A percentile compares a stretch with the other conserved stretches of the same genome.
Evolutionary conservation across 2,113 vertebrate species (phyloP).

Genomic region (Aldabrachelys gigantea): DNA sequence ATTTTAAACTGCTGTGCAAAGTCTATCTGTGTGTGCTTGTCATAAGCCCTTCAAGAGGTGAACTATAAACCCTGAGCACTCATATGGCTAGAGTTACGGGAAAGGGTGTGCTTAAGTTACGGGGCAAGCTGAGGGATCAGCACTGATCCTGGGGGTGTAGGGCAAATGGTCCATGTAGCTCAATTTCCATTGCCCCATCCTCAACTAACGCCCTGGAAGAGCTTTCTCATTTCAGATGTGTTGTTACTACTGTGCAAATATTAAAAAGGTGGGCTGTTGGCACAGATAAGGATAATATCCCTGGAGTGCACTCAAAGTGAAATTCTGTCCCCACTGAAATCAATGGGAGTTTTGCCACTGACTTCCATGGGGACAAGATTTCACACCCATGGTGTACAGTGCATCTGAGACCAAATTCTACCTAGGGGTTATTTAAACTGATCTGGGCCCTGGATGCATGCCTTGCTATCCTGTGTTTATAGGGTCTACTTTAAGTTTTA

Average conservation of each 20-base stretch:
- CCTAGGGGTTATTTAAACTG: neutral
- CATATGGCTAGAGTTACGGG: neutral
- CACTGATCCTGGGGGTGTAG: neutral
- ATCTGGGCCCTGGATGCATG: constrained; percentile 7
- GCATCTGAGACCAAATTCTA: neutral
- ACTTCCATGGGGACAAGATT: neutral
- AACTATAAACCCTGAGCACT: neutral
- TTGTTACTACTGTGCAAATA: neutral
- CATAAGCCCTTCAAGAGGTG: neutral
- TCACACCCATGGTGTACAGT: neutral
- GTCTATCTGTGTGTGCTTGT: neutral
- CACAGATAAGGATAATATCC: neutral
- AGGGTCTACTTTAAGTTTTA: neutral
- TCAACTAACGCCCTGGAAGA: rapidly evolving
- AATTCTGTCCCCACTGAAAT: neutral
- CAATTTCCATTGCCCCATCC: neutral
- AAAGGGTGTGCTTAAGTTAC: neutral
- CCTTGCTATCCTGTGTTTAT: neutral
- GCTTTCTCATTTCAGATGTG: neutral
- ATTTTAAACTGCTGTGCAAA: neutral
- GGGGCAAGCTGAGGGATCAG: neutral
- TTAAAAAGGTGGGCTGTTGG: neutral
- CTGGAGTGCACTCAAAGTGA: neutral
- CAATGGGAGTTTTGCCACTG: rapidly evolving
- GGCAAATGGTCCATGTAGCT: too few species aligned